A percentile compares a stretch with the other conserved stretches of the same genome.
Conservation (phyloP, 2,113 vertebrate genomes). For the Dryoscopus gambensis region DNA sequence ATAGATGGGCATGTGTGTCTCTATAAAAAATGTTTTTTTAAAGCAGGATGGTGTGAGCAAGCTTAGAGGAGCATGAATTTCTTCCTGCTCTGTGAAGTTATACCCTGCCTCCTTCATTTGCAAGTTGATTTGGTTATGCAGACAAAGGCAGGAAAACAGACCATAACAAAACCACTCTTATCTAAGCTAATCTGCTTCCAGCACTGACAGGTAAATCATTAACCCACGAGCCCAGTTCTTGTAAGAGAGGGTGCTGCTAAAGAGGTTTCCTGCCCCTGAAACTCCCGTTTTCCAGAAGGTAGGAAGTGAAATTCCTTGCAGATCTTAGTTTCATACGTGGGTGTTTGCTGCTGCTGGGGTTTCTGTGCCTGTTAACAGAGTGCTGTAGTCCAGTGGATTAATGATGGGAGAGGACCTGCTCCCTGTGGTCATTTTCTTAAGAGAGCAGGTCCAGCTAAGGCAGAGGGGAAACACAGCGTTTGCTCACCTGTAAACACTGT, state of each 20-base stretch:
- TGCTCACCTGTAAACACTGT: not conserved
- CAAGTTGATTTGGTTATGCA: not conserved
- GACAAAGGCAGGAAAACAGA: not conserved
- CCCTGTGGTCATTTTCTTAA: not conserved
- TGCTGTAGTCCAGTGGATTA: not conserved
- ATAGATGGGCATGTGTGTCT: not conserved
- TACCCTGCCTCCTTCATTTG: not conserved
- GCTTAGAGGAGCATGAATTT: not conserved
- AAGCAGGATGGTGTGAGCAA: not conserved
- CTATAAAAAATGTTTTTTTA: not conserved
- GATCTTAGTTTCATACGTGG: not conserved
- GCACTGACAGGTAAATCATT: not conserved
- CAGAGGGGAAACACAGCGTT: not conserved
- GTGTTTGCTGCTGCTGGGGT: not conserved
- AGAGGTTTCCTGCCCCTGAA: not conserved
- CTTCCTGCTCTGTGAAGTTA: not conserved
- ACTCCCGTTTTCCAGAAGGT: not conserved
- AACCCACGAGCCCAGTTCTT: accelerated
- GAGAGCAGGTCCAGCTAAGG: not conserved
- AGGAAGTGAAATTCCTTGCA: not conserved
- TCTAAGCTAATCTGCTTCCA: not conserved
- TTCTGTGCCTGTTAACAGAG: not conserved
- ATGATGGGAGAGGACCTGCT: not conserved
- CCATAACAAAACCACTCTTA: not conserved
- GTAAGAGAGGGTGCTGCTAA: not conserved